A percentile compares a stretch with the other conserved stretches of the same genome.
Conservation (phyloP, 2,797 vertebrate species). For the Pipistrellus pipistrellus region DNA sequence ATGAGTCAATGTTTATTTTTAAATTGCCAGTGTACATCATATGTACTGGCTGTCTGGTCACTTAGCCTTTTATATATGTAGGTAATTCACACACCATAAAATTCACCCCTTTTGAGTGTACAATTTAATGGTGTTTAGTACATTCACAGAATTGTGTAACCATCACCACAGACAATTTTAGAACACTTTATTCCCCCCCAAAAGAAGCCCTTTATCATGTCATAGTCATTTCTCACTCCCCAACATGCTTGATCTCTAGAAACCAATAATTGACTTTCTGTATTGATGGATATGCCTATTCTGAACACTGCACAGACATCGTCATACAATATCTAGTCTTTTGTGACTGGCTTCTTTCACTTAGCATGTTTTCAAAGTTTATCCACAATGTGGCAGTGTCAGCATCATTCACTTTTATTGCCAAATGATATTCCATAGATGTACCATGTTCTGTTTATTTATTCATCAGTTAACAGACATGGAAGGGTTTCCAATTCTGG, state of each 20-base stretch:
- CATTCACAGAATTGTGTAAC: background rate
- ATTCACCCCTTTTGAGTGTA: background rate
- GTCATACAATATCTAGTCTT: background rate
- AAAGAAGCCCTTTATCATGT: background rate
- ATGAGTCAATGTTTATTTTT: too few relatives aligned
- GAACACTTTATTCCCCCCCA: background rate
- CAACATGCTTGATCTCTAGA: background rate
- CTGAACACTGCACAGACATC: background rate
- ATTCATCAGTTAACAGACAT: background rate
- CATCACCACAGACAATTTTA: background rate
- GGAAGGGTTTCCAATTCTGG: background rate
- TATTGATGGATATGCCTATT: background rate
- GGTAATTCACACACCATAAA: background rate
- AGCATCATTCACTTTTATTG: background rate
- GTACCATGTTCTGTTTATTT: background rate
- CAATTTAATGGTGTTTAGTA: background rate
- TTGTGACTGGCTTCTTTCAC: background rate
- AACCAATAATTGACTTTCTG: background rate
- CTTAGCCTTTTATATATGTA: too few relatives aligned
- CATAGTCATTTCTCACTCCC: background rate
- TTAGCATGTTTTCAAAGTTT: background rate
- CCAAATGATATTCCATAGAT: background rate
- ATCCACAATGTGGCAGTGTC: background rate
- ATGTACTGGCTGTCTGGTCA: too few relatives aligned
- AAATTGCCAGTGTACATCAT: too few relatives aligned